phyloP scores from a whole-genome alignment of 1,140 invertebrate species.

The Charaxes varanes region DNA sequence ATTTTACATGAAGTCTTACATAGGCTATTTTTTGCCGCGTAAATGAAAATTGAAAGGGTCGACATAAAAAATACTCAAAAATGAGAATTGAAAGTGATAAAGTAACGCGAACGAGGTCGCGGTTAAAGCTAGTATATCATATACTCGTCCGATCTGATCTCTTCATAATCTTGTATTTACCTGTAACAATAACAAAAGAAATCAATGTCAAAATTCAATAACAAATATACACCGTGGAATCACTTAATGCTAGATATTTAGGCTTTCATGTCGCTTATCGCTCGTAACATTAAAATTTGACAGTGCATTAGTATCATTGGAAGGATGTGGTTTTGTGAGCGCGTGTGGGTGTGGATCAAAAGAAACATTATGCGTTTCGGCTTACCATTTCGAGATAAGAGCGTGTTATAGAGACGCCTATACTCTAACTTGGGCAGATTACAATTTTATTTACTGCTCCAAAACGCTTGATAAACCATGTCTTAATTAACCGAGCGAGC shows the following conservation, averaged over 20 bases:
- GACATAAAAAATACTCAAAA: too few relatives aligned
- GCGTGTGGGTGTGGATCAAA: slow-evolving; percentile 66
- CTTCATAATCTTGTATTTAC: slow-evolving; percentile 18
- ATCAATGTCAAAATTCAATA: slow-evolving; percentile 39
- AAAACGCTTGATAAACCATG: slow-evolving; percentile 72
- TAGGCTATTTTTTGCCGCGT: too few relatives aligned
- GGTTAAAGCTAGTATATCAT: too few relatives aligned
- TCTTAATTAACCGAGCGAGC: slow-evolving; percentile 71
- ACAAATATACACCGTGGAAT: slow-evolving; percentile 25
- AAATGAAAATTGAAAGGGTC: too few relatives aligned
- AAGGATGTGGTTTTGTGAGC: slow-evolving; percentile 57
- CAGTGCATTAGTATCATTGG: slow-evolving; percentile 67
- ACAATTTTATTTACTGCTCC: slow-evolving; percentile 69
- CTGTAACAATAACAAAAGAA: slow-evolving; percentile 31
- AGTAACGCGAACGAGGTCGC: too few relatives aligned
- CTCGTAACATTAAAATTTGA: slow-evolving; percentile 62
- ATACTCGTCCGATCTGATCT: too few relatives aligned
- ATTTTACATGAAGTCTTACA: too few relatives aligned
- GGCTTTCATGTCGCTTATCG: slow-evolving; percentile 45
- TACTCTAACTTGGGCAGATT: slow-evolving; percentile 58
- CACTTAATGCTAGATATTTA: slow-evolving; percentile 27
- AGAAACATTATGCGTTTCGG: slow-evolving; percentile 55
- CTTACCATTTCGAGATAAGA: slow-evolving; percentile 59
- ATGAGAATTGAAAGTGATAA: too few relatives aligned
- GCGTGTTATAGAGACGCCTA: slow-evolving; percentile 60